Percentiles rank a stretch among this genome's conserved stretches.
Evolutionary conservation across 2,113 vertebrate genomes (phyloP).

Genomic region (Cathartes aura): DNA sequence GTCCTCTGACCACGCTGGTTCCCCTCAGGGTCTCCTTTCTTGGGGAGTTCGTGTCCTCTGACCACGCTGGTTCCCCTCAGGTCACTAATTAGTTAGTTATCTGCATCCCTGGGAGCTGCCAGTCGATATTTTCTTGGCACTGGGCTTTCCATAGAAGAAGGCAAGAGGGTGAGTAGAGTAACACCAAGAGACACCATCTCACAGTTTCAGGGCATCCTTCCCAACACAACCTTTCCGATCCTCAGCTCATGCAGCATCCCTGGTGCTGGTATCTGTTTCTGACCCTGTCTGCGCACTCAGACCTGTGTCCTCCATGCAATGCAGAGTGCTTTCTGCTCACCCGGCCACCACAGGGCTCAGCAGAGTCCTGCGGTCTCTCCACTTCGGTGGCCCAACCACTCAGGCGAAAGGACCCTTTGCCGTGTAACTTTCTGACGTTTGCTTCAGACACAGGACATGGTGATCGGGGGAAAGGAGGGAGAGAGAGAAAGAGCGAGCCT

Average conservation of each 20-base stretch:
- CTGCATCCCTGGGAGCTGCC: not conserved
- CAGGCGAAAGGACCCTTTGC: not conserved
- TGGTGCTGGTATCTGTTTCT: not conserved
- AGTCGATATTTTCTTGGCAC: not conserved
- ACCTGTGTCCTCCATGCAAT: not conserved
- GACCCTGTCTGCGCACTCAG: not conserved
- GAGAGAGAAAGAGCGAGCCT: not conserved
- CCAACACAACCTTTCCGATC: accelerated
- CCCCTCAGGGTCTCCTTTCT: not conserved
- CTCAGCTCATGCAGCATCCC: not conserved
- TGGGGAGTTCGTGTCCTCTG: not conserved
- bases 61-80: not conserved
- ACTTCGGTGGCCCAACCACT: not conserved
- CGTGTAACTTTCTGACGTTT: not conserved
- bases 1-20: not conserved
- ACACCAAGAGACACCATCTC: not conserved
- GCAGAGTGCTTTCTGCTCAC: not conserved
- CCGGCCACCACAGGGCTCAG: accelerated
- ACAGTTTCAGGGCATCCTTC: not conserved
- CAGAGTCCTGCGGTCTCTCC: not conserved
- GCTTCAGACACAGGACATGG: not conserved
- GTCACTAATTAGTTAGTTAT: not conserved
- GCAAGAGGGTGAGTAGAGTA: accelerated
- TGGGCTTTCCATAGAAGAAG: not conserved
- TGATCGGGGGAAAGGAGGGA: not conserved